Conservation (phyloP, 2,888 invertebrate species). For the Drosophila lacicola region DNA sequence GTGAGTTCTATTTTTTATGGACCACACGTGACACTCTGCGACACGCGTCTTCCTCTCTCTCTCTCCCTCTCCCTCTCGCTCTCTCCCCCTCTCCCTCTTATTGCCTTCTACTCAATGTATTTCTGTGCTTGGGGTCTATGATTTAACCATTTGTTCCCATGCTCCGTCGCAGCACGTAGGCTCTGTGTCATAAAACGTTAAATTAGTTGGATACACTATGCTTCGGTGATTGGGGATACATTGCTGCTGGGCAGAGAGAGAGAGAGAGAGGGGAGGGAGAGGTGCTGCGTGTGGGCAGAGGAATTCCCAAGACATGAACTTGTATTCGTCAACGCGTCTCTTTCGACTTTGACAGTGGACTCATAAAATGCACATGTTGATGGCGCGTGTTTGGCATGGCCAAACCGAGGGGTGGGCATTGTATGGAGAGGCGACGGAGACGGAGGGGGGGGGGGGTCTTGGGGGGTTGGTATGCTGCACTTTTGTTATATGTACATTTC, state of each 20-base stretch:
- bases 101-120: neutral
- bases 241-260: neutral
- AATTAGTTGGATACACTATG: constrained; percentile 72
- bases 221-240: constrained; percentile 30
- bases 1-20: constrained; percentile 73
- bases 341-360: constrained; percentile 51
- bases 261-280: neutral
- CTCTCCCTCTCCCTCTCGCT: neutral
- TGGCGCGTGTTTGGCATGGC: constrained; percentile 74
- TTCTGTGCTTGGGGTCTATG: constrained; percentile 55
- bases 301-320: constrained; percentile 64
- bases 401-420: constrained; percentile 19
- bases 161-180: constrained; percentile 69
- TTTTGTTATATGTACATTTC: constrained; percentile 26
- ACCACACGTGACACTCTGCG: constrained; percentile 59
- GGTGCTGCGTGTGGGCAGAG: neutral
- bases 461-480: constrained; percentile 34
- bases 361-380: constrained; percentile 80
- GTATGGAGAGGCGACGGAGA: no score
- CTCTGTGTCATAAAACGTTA: constrained; percentile 76
- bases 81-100: neutral
- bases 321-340: constrained; percentile 50
- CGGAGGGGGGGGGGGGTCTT: neutral
- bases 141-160: constrained; percentile 74
- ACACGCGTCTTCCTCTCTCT: neutral